These are phyloP conservation scores for Synanthedon myopaeformis DNA, from an alignment of 2,888 invertebrate genomes.

Conservation along the genomic window DNA sequence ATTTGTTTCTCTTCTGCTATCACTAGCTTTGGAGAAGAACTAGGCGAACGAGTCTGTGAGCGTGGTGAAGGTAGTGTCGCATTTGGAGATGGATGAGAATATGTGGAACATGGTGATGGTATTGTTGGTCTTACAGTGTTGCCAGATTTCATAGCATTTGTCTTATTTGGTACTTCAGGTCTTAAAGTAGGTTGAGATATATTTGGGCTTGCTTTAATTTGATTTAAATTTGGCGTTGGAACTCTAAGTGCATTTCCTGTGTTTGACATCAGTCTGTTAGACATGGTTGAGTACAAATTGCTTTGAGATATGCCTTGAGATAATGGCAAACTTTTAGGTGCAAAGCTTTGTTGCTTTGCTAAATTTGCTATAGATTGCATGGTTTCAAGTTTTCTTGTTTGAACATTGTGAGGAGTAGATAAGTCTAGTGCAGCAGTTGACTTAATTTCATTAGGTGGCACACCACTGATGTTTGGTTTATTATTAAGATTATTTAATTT, in stretches of 20 bases:
- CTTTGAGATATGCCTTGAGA: conserved; percentile 27
- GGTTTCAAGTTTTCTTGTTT: conserved; percentile 60
- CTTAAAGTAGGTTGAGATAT: conserved; percentile 24
- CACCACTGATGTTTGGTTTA: conserved; percentile 25
- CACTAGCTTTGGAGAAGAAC: conserved; percentile 63
- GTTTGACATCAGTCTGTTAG: conserved; percentile 34
- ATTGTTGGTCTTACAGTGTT: conserved; percentile 26
- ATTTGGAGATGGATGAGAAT: conserved; percentile 33
- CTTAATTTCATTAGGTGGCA: conserved; percentile 33
- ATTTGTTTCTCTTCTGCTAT: conserved; percentile 64
- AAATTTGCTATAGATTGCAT: conserved; percentile 67
- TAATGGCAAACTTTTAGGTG: conserved; percentile 36
- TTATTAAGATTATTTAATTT: conserved; percentile 33
- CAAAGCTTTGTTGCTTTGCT: conserved; percentile 58
- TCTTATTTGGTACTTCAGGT: conserved; percentile 35
- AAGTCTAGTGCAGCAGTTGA: conserved; percentile 55
- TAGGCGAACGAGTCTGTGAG: conserved; percentile 61
- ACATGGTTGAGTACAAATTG: conserved; percentile 35
- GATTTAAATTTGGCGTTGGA: conserved; percentile 38
- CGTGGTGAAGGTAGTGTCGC: conserved; percentile 49
- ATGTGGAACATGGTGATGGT: conserved; percentile 26
- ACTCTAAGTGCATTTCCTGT: conserved; percentile 38
- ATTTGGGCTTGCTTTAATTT: conserved; percentile 31
- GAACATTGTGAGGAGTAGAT: conserved; percentile 56
- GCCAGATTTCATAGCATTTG: conserved; percentile 28